phyloP scores from a whole-genome alignment of 35 echinoderm and acorn worm species.

The Ophioderma brevispina region DNA sequence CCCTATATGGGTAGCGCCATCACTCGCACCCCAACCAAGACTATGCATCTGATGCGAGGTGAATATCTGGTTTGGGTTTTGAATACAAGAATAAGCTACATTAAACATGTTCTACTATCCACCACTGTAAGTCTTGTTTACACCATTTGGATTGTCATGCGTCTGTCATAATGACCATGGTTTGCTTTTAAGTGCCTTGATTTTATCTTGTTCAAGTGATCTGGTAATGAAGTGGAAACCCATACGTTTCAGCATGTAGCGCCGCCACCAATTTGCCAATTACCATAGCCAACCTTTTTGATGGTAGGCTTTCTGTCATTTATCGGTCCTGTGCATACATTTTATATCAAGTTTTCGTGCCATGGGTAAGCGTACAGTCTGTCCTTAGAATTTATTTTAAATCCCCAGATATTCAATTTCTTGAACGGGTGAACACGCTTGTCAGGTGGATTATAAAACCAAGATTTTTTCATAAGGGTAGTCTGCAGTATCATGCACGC shows the following conservation, averaged over 20 bases:
- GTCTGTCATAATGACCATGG: not conserved
- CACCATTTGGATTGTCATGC: not conserved
- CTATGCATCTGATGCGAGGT: no score
- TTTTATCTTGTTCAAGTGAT: not conserved
- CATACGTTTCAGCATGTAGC: not conserved
- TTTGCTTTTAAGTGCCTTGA: not conserved
- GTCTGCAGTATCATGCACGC: conserved; percentile 3
- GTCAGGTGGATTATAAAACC: conserved; percentile 68
- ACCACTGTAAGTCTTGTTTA: no score
- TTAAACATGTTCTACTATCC: no score
- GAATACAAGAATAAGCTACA: no score
- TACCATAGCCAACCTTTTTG: not conserved
- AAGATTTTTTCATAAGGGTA: conserved; percentile 15
- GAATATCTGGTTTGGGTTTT: no score
- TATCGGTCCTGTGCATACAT: not conserved
- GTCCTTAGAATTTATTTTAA: not conserved
- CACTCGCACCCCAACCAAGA: no score
- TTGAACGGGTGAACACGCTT: not conserved
- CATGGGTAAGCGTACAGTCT: conserved; percentile 31
- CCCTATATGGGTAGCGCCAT: no score
- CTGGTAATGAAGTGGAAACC: not conserved
- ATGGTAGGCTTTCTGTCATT: not conserved
- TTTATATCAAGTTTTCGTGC: not conserved
- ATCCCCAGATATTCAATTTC: not conserved
- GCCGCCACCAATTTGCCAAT: conserved; percentile 4